Evolutionary conservation across 2,888 invertebrate genomes (phyloP).

Genomic region (Hololepta plana): DNA sequence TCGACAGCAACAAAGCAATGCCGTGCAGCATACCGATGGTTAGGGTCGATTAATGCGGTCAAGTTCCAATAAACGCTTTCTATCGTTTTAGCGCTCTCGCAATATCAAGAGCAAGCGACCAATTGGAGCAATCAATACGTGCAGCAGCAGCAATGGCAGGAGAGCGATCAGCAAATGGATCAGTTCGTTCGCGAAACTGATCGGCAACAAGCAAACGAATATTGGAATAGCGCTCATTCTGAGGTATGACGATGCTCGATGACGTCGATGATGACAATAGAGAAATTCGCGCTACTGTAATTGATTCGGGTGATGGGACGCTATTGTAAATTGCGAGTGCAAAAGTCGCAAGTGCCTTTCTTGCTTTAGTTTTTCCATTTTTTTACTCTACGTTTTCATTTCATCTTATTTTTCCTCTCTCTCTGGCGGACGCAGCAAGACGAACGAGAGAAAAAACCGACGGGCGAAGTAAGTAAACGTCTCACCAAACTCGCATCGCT

Average conservation of each 20-base stretch:
- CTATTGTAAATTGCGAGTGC: too few species aligned
- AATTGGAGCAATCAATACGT: conserved; percentile 7
- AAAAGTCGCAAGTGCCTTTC: too few species aligned
- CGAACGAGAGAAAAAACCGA: conserved; percentile 21
- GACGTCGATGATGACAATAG: background rate
- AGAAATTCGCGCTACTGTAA: background rate
- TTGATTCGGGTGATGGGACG: background rate
- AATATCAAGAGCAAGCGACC: background rate
- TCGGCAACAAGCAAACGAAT: conserved; percentile 14
- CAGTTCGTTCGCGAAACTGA: conserved; percentile 1
- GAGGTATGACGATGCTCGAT: conserved; percentile 18
- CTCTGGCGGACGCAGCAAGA: conserved; percentile 24
- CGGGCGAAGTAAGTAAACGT: conserved; percentile 29
- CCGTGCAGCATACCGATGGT: conserved; percentile 4
- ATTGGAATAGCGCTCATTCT: conserved; percentile 20
- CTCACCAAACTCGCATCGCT: conserved; percentile 14
- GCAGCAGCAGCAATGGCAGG: conserved; percentile 8
- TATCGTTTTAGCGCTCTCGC: too few species aligned
- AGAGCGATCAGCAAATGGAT: conserved; percentile 2
- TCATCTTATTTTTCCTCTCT: conserved; percentile 6
- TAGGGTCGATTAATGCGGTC: too few species aligned
- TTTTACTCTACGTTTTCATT: background rate
- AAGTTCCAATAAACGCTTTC: too few species aligned
- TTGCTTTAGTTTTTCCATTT: too few species aligned
- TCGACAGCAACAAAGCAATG: conserved; percentile 1